These are phyloP conservation scores for Eubucco bourcierii DNA, from an alignment of 2,113 vertebrate species.

Conservation along the genomic window DNA sequence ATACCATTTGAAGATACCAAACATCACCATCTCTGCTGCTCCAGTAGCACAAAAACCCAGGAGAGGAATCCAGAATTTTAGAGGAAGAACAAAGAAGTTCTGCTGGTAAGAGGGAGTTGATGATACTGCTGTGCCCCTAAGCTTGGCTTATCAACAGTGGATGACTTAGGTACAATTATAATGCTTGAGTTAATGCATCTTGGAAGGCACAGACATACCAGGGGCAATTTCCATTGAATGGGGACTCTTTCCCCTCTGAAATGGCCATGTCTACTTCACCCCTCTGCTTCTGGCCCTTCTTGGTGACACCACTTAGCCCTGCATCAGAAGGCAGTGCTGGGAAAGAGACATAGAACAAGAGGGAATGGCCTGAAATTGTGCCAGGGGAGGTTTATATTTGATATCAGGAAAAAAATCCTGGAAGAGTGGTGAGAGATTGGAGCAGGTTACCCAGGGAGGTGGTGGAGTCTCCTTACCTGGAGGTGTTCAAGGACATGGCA, in stretches of 20 bases:
- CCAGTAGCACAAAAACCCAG: not conserved
- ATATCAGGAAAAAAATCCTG: no score
- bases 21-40: not conserved
- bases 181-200: not conserved
- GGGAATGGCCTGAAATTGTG: no score
- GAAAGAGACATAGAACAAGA: not conserved
- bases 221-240: not conserved
- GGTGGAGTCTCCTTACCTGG: no score
- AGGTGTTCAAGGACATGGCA: no score
- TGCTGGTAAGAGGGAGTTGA: not conserved
- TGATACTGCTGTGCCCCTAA: not conserved
- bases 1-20: not conserved
- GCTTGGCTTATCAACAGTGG: not conserved
- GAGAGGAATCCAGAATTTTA: not conserved
- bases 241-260: not conserved
- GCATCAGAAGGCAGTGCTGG: not conserved
- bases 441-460: no score
- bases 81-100: fast-evolving
- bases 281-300: not conserved
- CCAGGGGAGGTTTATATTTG: no score
- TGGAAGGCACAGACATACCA: fast-evolving
- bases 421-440: no score
- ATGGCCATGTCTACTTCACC: fast-evolving
- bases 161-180: not conserved
- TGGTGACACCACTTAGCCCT: not conserved